Evolutionary conservation across 2,888 invertebrate genomes (phyloP).

Genomic region (Azorinus chamasolen): DNA sequence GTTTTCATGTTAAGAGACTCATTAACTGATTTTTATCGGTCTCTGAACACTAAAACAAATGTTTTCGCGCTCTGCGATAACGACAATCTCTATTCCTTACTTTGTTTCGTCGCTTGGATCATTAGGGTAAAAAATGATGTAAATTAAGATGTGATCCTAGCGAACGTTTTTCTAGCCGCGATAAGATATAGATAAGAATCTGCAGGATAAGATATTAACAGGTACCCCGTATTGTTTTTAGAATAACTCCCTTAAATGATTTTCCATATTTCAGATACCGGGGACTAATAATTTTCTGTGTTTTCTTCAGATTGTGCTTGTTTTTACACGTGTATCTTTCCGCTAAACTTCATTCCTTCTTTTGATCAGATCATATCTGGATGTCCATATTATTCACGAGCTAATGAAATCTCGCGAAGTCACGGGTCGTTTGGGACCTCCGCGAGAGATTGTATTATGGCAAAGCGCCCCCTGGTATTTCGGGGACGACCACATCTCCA

Average conservation of each 20-base stretch:
- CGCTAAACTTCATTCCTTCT: constrained; percentile 56
- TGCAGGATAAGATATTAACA: constrained; percentile 36
- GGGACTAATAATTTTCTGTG: constrained; percentile 4
- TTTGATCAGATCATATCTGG: constrained; percentile 60
- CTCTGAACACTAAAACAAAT: constrained; percentile 56
- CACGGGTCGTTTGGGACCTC: constrained; percentile 62
- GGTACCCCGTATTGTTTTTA: constrained; percentile 45
- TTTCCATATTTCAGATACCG: constrained; percentile 1
- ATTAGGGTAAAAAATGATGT: constrained; percentile 2
- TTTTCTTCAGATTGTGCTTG: constrained; percentile 2
- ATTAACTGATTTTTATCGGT: constrained; percentile 51
- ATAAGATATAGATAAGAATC: constrained; percentile 51
- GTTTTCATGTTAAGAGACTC: constrained; percentile 34
- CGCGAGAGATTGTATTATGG: constrained; percentile 53
- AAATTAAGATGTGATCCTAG: constrained; percentile 14
- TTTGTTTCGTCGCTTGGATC: not conserved
- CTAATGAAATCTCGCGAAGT: constrained; percentile 59
- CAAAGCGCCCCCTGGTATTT: constrained; percentile 24
- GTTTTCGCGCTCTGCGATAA: constrained; percentile 50
- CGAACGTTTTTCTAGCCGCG: constrained; percentile 12
- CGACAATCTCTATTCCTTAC: constrained; percentile 34
- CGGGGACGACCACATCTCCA: constrained; percentile 22
- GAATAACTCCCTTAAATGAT: constrained; percentile 12
- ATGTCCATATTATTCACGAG: constrained; percentile 36
- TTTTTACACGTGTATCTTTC: constrained; percentile 52